Conservation (phyloP, 2,797 vertebrate species). For the Nothura maculosa region DNA sequence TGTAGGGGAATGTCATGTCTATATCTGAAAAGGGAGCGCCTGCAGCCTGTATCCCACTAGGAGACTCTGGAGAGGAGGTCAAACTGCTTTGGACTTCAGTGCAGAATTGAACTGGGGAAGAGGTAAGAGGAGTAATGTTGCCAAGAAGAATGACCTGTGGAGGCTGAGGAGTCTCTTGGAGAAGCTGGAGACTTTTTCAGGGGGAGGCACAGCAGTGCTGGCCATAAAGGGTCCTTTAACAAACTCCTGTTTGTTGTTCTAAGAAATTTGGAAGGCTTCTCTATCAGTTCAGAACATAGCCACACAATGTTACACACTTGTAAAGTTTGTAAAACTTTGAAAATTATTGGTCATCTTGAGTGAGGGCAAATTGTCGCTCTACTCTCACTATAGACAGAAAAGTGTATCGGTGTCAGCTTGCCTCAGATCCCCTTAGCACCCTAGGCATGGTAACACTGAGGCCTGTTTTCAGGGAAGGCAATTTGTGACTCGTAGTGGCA, state of each 20-base stretch:
- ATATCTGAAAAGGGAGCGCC: not conserved
- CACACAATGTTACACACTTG: not conserved
- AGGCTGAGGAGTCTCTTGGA: not conserved
- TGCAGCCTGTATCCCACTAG: not conserved
- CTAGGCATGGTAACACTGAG: not conserved
- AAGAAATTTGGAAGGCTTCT: not conserved
- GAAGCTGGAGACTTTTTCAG: not conserved
- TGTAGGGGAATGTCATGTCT: not conserved
- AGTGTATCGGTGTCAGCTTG: not conserved
- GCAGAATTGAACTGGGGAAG: not conserved
- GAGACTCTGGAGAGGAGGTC: not conserved
- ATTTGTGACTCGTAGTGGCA: not conserved
- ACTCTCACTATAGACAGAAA: slow-evolving; percentile 8
- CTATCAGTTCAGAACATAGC: not conserved
- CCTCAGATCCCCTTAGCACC: not conserved
- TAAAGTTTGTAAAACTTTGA: not conserved
- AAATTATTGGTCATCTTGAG: not conserved
- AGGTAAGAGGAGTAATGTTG: not conserved
- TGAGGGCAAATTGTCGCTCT: slow-evolving; percentile 3
- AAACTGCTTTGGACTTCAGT: not conserved
- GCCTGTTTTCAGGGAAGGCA: not conserved
- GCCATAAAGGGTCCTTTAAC: not conserved
- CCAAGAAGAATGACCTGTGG: not conserved
- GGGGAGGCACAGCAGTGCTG: not conserved
- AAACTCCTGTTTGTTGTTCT: not conserved